Evolutionary conservation across 2,113 vertebrate species (phyloP), one percentile per base, ranked within the genome.

Genomic region (Cyprinodon brontotheroides): DNA sequence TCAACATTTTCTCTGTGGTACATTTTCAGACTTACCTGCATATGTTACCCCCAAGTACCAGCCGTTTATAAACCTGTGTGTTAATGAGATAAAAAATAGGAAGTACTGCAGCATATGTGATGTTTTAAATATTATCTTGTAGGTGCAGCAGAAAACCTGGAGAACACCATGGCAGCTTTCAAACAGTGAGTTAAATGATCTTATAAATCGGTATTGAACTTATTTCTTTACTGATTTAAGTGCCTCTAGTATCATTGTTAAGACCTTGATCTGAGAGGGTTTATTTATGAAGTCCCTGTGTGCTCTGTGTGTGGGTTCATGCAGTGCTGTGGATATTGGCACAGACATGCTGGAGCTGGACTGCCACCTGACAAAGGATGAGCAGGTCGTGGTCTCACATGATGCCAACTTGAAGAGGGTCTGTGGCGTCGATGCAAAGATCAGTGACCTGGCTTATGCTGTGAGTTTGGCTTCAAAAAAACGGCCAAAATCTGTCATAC

Each of bases 341-440:
- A 99, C 97, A 8, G 97, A 99, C 87, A 99, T 99, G 98, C 61
- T 99, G 93, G 98, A 99, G 92, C 70, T 99, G 68, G 98, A 99
- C 79, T 99, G 98, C 88, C 97, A 99, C 88, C 89, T 99, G 83
- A 99, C 98, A 0, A 98, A 97, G 83, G 98, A 99, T 50, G 96
- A 96, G 57, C 93, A 99, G 83, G 97, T 99, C 36, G 97, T 99
- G 37, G 97, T 99, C 70, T 96, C 96, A 39, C 98, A 99, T 29
- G 98, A 99, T 70, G 87, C 93, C 79, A 96, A 96, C 87, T 92
- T 99, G 74, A 95, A 92, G 91, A 94, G 97, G 83, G 93, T 94
- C 8, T 98, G 97, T 0, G 97, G 98, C 12, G 65, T 98, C 0
- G 93, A 95, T 37, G 92, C 94, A 61, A 92, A 94, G 79, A 95